Conservation (phyloP, 2,113 vertebrate species). For the Cyphomyrus plagiostoma region DNA sequence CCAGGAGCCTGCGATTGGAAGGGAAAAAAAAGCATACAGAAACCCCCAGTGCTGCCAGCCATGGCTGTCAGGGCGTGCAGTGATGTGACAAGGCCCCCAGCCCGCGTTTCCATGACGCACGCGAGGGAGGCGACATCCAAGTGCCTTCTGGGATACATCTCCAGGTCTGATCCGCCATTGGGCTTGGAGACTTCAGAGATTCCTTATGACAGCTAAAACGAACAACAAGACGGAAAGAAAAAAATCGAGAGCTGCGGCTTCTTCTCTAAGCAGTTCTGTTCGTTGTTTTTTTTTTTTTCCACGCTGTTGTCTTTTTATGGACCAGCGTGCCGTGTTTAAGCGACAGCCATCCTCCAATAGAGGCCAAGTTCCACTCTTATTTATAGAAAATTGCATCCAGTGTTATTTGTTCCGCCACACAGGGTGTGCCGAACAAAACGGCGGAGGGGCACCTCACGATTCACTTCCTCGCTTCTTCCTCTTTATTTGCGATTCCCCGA, state of each 20-base stretch:
- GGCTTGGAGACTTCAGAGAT: conserved; percentile 4
- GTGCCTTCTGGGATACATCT: conserved; percentile 14
- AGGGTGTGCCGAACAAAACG: background rate
- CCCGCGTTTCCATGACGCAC: background rate
- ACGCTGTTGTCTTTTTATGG: background rate
- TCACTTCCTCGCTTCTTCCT: background rate
- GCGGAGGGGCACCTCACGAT: background rate
- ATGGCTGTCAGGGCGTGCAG: background rate
- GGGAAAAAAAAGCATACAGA: background rate
- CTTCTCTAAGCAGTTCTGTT: background rate
- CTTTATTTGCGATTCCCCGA: background rate
- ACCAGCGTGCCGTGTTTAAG: background rate
- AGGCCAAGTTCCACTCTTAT: background rate
- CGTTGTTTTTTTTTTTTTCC: background rate
- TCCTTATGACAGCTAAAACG: conserved; percentile 11
- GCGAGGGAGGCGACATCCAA: background rate
- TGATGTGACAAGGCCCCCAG: background rate
- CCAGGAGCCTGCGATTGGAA: background rate
- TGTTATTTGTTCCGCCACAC: background rate
- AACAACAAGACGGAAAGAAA: background rate
- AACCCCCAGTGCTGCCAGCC: background rate
- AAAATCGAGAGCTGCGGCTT: background rate
- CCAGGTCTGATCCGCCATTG: background rate
- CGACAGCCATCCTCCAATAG: background rate
- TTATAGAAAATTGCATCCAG: background rate